Conservation (phyloP, 2,888 invertebrate species). For the Cryptus armator region DNA sequence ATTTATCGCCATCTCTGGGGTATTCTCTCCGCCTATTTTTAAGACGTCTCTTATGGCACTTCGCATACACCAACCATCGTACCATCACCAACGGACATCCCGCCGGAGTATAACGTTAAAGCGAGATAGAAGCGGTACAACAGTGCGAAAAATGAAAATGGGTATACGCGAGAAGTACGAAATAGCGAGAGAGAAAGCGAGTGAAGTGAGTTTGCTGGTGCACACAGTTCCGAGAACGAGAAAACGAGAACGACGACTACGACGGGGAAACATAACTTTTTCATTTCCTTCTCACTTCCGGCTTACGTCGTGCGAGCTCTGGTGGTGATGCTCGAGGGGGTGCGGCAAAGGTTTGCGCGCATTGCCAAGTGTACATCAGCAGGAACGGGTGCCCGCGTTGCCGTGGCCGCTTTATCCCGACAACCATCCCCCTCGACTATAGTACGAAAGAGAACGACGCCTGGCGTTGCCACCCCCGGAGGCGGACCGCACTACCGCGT, state of each 20-base stretch:
- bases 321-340: constrained; percentile 64
- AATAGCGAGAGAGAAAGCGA: neutral
- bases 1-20: constrained; percentile 48
- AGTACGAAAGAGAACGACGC: constrained; percentile 52
- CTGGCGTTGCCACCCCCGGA: constrained; percentile 67
- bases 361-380: constrained; percentile 65
- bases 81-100: constrained; percentile 34
- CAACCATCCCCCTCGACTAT: constrained; percentile 47
- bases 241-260: constrained; percentile 44
- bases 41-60: constrained; percentile 33
- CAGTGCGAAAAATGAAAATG: constrained; percentile 70
- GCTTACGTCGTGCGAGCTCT: constrained; percentile 73
- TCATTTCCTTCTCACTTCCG: constrained; percentile 83
- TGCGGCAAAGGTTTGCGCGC: constrained; percentile 52
- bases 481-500: constrained; percentile 70
- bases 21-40: constrained; percentile 47
- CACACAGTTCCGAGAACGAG: constrained; percentile 45
- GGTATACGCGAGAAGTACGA: constrained; percentile 9
- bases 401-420: constrained; percentile 62
- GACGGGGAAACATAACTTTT: constrained; percentile 81
- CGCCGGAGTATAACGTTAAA: constrained; percentile 51
- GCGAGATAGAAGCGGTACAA: constrained; percentile 46
- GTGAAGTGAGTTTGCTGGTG: neutral
- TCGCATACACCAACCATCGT: constrained; percentile 14
- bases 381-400: neutral